Base-by-base conservation (phyloP, 2,113 vertebrate species). In the Notiomystis cincta region DNA sequence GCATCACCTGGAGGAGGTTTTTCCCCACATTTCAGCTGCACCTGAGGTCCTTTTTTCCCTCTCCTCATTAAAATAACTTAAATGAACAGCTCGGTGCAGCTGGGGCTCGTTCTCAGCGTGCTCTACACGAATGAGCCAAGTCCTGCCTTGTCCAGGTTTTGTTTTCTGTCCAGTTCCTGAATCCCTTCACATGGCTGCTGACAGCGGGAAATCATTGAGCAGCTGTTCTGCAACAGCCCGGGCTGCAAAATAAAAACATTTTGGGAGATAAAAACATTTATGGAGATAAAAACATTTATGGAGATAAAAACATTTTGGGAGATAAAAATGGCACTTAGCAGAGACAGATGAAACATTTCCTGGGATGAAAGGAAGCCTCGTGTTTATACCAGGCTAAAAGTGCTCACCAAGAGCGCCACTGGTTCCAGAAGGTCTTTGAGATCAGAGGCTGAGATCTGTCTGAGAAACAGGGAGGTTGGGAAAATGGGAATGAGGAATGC, bases 121-220 rank as follows among this genome's bases (percentile, higher is more conserved):
- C 20, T 33, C 51, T 0, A 61, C 25, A 23, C 72, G 38, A 25
- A 58, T 3, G 9, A 87, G 48, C 82, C 73, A 40, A 87, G 35
- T 40, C 40, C 82, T 72, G 4, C 14, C 38, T n/a, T 56, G 48
- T 40, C 82, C 92, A 87, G 42, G 7, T 51, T 96, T 60, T 25
- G 76, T 72, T 93, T 83, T 65, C 27, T 62, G 45, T 64, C 75
- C 82, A 48, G 67, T 4, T 84, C 86, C 85, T 15, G 51, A 44
- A 58, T 50, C 83, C 92, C 86, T 70, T 77, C 73, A 17, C 24
- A 7, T 33, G 25, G 50, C 64, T 33, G 90, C 67, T 57, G 88
- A 61, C 84, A 62, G 78, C 48, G 13, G 82, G 50, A 58, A 92
- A 93, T 71, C 94, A 95, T 40, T 35, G 93, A 78, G 76, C 91